Percentiles rank a stretch among this genome's conserved stretches.
These are phyloP conservation scores for Hymenochirus boettgeri DNA, from an alignment of 2,113 vertebrate species.

Conservation along the genomic window DNA sequence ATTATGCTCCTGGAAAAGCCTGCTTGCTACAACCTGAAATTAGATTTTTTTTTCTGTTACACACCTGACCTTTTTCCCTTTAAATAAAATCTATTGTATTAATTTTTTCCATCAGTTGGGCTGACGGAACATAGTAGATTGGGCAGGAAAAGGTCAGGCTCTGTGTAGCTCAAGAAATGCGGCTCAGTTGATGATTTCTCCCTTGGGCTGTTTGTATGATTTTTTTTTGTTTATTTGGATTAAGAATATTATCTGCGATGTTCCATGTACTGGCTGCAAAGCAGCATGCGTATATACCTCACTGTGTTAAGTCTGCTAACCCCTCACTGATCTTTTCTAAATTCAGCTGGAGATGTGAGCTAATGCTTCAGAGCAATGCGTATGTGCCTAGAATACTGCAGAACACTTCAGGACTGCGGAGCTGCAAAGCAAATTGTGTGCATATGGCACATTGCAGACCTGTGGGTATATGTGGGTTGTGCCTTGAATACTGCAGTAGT, in stretches of 20 bases:
- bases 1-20: not conserved
- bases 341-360: conserved; percentile 17
- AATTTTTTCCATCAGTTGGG: conserved; percentile 60
- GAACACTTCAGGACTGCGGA: not conserved
- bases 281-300: conserved; percentile 12
- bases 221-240: conserved; percentile 30
- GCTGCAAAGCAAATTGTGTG: conserved; percentile 5
- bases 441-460: not conserved
- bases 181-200: conserved; percentile 51
- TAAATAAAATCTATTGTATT: conserved; percentile 64
- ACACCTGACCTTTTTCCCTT: conserved; percentile 63
- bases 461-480: not conserved
- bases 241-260: conserved; percentile 42
- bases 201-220: conserved; percentile 44
- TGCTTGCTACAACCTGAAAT: conserved; percentile 47
- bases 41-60: conserved; percentile 60
- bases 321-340: conserved; percentile 31
- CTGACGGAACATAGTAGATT: conserved; percentile 47
- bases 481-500: not conserved
- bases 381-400: conserved; percentile 2
- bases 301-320: conserved; percentile 32
- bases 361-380: conserved; percentile 1
- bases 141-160: conserved; percentile 66
- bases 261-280: conserved; percentile 25
- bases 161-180: conserved; percentile 53